Base-by-base conservation (phyloP, 23 tunicate species). In the Phallusia fumigata region DNA sequence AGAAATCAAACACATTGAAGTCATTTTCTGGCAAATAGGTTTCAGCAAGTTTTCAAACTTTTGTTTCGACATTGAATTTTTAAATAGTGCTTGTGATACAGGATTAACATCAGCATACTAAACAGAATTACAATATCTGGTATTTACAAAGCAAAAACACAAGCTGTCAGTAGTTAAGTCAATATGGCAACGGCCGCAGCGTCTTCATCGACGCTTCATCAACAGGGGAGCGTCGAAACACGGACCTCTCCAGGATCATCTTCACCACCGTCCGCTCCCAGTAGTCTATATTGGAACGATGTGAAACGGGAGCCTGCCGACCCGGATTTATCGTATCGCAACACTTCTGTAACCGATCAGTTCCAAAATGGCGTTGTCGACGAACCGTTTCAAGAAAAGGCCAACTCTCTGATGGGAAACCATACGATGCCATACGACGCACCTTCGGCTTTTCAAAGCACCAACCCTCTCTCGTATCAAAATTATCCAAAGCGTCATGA, bases 401-500 rank as follows among this genome's bases (percentile, higher is more conserved):
- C 8, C n/a, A 18, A 51, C 18, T 51, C 58, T 13, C 58, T 51
- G 26, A 24, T 58, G 3, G 69, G 3, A 58, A 58, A 22, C 69
- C 26, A 58, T 16, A 58, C 69, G 1, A 58, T 6, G 11, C 28
- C 69, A 1, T 58, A 58, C 16, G 69, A 40, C 5, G 69, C 69
- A 58, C 15, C 69, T 22, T 5, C 69, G 11, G 69, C 26, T 58
- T 58, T 24, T 22, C 28, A 24, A 22, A 58, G 47, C 47, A 10
- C 47, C 47, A 1, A 22, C 15, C 13, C 69, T 58, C 69, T 58
- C 28, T 22, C 69, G 69, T 58, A 58, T 58, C 69, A 22, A 58
- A 58, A 58, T 13, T 58, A 58, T 58, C 69, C 69, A 58, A 58
- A 58, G 69, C 69, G 69, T 22, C 28, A 58, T 1, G 69, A 58